These are phyloP conservation scores for Zapus hudsonius DNA, from an alignment of 2,113 vertebrate species.

Conservation along the genomic window DNA sequence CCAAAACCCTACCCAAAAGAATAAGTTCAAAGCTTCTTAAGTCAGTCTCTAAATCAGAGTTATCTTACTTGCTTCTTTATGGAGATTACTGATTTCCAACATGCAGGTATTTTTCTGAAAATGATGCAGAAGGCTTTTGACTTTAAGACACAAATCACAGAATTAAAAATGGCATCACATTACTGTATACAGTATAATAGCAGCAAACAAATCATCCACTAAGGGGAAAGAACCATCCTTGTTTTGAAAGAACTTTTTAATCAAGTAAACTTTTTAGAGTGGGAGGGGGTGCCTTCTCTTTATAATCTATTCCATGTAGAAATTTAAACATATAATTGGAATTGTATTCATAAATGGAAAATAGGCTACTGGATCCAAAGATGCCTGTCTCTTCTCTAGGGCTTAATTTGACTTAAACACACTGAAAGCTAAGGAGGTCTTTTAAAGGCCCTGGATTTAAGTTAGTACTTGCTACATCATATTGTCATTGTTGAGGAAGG, in stretches of 20 bases:
- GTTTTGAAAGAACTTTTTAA: too few species aligned
- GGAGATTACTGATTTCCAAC: neutral
- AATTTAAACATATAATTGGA: neutral
- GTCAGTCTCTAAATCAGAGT: slow-evolving; percentile 20
- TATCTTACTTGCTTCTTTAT: slow-evolving; percentile 46
- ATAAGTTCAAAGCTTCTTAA: slow-evolving; percentile 58
- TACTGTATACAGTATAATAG: neutral
- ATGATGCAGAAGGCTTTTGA: neutral
- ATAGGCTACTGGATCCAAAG: neutral
- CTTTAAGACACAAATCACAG: neutral
- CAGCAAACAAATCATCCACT: neutral
- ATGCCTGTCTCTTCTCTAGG: neutral
- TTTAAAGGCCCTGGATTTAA: too few species aligned
- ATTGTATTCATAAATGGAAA: neutral
- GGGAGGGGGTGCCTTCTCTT: too few species aligned
- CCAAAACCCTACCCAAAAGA: slow-evolving; percentile 45
- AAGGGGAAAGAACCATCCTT: neutral
- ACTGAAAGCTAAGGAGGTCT: neutral
- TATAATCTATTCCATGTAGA: neutral
- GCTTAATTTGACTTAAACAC: slow-evolving; percentile 8
- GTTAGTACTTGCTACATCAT: neutral
- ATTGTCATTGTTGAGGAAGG: neutral
- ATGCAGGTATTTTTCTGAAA: slow-evolving; percentile 10
- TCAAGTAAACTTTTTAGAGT: too few species aligned
- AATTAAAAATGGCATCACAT: neutral